Evolutionary conservation across 64 coral and sea anemone genomes (phyloP).

Genomic region (Montipora sp.): DNA sequence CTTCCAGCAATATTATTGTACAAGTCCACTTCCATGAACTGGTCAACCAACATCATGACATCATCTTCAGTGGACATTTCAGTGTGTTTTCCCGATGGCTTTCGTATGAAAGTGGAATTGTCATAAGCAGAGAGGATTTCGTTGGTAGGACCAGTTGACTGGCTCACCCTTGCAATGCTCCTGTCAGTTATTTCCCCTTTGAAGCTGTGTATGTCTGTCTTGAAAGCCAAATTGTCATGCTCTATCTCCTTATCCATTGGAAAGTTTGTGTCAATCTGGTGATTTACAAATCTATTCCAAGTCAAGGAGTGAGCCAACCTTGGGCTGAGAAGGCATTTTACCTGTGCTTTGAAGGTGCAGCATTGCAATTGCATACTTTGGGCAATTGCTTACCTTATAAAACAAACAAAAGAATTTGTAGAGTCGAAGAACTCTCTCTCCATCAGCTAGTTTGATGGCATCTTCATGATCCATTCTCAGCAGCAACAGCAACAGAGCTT

Average conservation of each 20-base stretch:
- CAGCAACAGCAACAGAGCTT: conserved; percentile 23
- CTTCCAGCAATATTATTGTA: conserved; percentile 29
- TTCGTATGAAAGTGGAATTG: neutral
- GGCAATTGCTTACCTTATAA: conserved; percentile 54
- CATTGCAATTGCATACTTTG: conserved; percentile 65
- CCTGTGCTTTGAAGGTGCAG: conserved; percentile 70
- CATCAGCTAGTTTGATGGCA: conserved; percentile 66
- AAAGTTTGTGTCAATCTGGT: conserved; percentile 50
- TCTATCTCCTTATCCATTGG: conserved; percentile 69
- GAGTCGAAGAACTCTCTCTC: conserved; percentile 27
- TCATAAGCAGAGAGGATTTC: conserved; percentile 28
- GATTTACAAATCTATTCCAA: conserved; percentile 76
- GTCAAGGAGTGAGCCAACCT: conserved; percentile 54
- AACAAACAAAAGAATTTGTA: conserved; percentile 61
- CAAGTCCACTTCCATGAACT: conserved; percentile 37
- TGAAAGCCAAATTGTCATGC: conserved; percentile 77
- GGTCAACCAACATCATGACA: conserved; percentile 53
- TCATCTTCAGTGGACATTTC: conserved; percentile 60
- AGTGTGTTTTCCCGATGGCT: conserved; percentile 66
- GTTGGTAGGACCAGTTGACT: neutral
- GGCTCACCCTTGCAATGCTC: conserved; percentile 37
- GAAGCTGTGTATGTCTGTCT: conserved; percentile 72
- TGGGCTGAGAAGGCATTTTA: conserved; percentile 25
- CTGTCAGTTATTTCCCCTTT: conserved; percentile 72
- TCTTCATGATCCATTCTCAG: conserved; percentile 40